phyloP scores from a whole-genome alignment of 2,888 invertebrate species.

The Drosophila nr. perissopoda region DNA sequence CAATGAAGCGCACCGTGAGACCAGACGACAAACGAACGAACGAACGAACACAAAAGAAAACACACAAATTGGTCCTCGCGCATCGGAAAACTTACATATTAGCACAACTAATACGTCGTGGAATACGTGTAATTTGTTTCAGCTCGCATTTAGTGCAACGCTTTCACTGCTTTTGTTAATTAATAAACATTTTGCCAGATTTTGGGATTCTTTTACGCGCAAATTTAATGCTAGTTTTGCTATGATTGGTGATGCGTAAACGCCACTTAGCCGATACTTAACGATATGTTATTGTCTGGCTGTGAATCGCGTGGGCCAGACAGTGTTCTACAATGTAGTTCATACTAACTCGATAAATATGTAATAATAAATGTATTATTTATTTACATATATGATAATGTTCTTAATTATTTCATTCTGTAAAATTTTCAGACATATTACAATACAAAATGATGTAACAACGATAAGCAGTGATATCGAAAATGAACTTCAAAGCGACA shows the following conservation, averaged over 20 bases:
- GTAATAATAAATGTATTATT: neutral
- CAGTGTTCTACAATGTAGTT: conserved; percentile 33
- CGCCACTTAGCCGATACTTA: conserved; percentile 25
- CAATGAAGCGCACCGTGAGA: conserved; percentile 72
- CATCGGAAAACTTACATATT: conserved; percentile 44
- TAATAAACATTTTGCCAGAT: conserved; percentile 37
- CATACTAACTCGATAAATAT: neutral
- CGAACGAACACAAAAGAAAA: conserved; percentile 69
- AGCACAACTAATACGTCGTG: conserved; percentile 5
- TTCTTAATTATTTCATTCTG: neutral
- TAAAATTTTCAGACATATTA: neutral
- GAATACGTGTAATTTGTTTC: neutral
- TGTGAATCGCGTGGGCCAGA: conserved; percentile 39
- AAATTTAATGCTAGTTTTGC: conserved; percentile 59
- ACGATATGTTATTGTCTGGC: conserved; percentile 27
- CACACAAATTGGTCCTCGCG: conserved; percentile 38
- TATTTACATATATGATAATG: neutral
- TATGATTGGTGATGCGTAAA: conserved; percentile 54
- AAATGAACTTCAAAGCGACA: neutral
- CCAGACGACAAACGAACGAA: conserved; percentile 62
- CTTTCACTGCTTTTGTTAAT: conserved; percentile 26
- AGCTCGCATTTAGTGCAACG: conserved; percentile 20
- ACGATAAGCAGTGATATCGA: conserved; percentile 16
- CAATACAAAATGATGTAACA: neutral
- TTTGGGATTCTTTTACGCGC: conserved; percentile 67